Evolutionary conservation across 2,113 vertebrate genomes (phyloP).

Genomic region (Xiphorhynchus elegans): DNA sequence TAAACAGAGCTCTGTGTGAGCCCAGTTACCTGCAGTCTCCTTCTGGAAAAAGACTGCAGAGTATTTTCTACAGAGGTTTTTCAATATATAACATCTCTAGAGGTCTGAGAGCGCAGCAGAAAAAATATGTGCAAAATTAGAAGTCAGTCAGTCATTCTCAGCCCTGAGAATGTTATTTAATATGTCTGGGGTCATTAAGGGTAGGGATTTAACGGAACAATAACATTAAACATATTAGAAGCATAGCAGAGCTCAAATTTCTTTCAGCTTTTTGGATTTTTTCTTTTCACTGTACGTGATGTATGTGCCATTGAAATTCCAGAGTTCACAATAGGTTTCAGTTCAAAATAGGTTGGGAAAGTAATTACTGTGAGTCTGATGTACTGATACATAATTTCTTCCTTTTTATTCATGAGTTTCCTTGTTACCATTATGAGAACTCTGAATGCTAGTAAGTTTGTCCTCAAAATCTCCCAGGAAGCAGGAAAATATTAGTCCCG

Average conservation of each 20-base stretch:
- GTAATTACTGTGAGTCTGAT: neutral
- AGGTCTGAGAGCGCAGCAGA: neutral
- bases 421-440: neutral
- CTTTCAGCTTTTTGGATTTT: neutral
- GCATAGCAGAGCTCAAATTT: constrained; percentile 38
- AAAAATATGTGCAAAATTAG: constrained; percentile 12
- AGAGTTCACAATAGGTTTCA: neutral
- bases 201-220: constrained; percentile 45
- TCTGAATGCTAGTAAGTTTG: neutral
- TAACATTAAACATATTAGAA: constrained; percentile 53
- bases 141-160: no score
- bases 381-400: neutral
- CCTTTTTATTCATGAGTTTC: neutral
- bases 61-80: neutral
- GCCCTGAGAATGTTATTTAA: constrained; percentile 44
- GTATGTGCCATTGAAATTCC: neutral
- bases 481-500: neutral
- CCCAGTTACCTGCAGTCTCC: neutral
- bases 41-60: neutral
- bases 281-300: neutral
- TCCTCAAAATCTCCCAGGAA: constrained; percentile 43
- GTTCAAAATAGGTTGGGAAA: neutral
- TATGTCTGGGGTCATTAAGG: constrained; percentile 56
- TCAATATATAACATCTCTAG: neutral
- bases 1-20: neutral